Conservation (phyloP, 1,140 invertebrate genomes). For the Mactra quadrangularis region DNA sequence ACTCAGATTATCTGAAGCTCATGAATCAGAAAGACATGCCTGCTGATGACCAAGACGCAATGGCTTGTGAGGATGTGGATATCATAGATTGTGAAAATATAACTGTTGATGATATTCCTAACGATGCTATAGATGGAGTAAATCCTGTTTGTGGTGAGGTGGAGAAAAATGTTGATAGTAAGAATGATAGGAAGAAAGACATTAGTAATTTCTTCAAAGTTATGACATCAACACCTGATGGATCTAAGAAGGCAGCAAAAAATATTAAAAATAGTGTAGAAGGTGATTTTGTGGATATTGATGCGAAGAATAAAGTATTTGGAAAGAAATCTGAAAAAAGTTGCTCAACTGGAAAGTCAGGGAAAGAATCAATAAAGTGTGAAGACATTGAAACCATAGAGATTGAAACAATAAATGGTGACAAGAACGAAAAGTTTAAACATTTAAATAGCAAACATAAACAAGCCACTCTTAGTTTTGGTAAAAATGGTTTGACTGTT, state of each 20-base stretch:
- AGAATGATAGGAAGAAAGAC: background rate
- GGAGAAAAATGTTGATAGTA: background rate
- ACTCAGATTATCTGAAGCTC: constrained; percentile 27
- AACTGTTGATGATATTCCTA: background rate
- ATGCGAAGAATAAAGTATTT: background rate
- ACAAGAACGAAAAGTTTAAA: background rate
- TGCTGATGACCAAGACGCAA: background rate
- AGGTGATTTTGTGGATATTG: background rate
- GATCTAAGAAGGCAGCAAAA: background rate
- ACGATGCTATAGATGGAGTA: background rate
- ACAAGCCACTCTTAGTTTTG: constrained; percentile 42
- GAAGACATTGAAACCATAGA: background rate
- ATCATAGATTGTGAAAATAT: no score
- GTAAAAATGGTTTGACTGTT: constrained; percentile 35
- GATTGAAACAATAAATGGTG: background rate
- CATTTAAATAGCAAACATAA: background rate
- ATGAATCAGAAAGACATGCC: constrained; percentile 6
- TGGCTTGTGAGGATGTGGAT: background rate
- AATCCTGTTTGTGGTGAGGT: background rate
- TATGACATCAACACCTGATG: constrained; percentile 48
- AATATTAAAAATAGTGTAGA: background rate
- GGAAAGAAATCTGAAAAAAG: background rate
- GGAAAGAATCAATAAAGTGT: background rate
- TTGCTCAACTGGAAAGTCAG: background rate
- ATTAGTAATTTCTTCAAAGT: constrained; percentile 28